Evolutionary conservation across 2,888 invertebrate genomes (phyloP), one percentile per base, ranked within the genome.

Genomic region (Amblyjoppa fuscipennis): DNA sequence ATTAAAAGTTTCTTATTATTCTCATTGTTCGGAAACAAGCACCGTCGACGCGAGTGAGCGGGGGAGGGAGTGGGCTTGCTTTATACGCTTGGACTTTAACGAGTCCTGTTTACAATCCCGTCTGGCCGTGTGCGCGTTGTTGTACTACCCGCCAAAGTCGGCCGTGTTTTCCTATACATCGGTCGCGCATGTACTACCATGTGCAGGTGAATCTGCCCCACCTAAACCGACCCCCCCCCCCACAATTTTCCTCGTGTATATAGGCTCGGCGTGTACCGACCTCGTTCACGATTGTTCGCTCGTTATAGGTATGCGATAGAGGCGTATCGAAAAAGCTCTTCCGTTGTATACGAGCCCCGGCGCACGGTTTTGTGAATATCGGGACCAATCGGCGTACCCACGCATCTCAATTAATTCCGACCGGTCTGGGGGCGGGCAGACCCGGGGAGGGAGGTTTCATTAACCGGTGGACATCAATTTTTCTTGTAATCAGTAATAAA

Each of bases 401-500:
- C 85, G 85, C 73, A 86, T 83, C 85, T 86, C 85, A 86, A 86
- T 86, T 83, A 86, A 80, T 68, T 77, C 31, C 73, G 69, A 77
- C 74, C 53, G 13, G 59, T 28, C 25, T 31, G 20, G 20, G 59
- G 38, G 49, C 20, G 4, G 61, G 5, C 16, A 3, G 56, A n/a
- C 66, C 20, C 11, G 31, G 76, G 68, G 68, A n/a, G 28, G 49
- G 31, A 49, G 66, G 89, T 89, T 92, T 92, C 91, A 92, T 92
- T 92, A 92, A 89, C 91, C 86, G 84, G 88, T 87, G 89, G 87
- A 91, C 91, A 91, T 91, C 90, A 91, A 92, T 92, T 92, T 92
- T 92, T 92, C 91, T 89, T 87, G 91, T 92, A 92, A 92, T 92
- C 92, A 91, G 92, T 92, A 92, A 92, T 92, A 92, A 92, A 92